A percentile compares a stretch with the other conserved stretches of the same genome.
phyloP scores from a whole-genome alignment of 2,113 vertebrate genomes.

The Dissostichus mawsoni region DNA sequence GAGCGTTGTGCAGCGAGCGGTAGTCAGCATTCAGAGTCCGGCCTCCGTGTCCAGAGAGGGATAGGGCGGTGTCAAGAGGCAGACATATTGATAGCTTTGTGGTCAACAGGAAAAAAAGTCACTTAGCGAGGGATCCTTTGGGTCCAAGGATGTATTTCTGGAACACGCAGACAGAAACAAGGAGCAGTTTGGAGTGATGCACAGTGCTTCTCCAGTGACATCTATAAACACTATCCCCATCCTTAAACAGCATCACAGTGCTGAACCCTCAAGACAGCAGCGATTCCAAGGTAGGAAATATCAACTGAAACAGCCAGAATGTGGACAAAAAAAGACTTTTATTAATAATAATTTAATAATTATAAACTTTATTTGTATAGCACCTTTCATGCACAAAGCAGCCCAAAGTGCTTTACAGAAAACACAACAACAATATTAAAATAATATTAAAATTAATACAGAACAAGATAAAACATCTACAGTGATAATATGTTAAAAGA shows the following conservation, averaged over 20 bases:
- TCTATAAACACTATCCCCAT: conserved; percentile 31
- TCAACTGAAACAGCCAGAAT: not conserved
- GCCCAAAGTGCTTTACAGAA: too few species aligned
- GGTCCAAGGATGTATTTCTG: conserved; percentile 71
- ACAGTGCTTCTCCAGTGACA: conserved; percentile 38
- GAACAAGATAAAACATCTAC: too few species aligned
- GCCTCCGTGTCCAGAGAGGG: conserved; percentile 66
- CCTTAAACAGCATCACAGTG: conserved; percentile 20
- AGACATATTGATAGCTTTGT: conserved; percentile 76
- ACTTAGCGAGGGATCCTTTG: conserved; percentile 66
- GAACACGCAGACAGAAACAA: conserved; percentile 51
- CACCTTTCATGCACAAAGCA: too few species aligned
- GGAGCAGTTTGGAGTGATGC: conserved; percentile 39
- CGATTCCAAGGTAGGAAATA: conserved; percentile 31
- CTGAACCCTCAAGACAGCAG: conserved; percentile 12
- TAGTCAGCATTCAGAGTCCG: conserved; percentile 74
- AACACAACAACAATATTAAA: too few species aligned
- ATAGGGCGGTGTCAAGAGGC: conserved; percentile 64
- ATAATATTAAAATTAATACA: too few species aligned
- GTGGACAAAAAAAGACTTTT: not conserved
- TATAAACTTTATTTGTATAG: too few species aligned
- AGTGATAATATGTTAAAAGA: too few species aligned
- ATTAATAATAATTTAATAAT: too few species aligned
- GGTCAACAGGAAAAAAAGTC: conserved; percentile 69
- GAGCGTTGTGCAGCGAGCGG: conserved; percentile 67